These are phyloP conservation scores for Drosophila formosana DNA, from an alignment of 2,888 invertebrate species.

Conservation along the genomic window DNA sequence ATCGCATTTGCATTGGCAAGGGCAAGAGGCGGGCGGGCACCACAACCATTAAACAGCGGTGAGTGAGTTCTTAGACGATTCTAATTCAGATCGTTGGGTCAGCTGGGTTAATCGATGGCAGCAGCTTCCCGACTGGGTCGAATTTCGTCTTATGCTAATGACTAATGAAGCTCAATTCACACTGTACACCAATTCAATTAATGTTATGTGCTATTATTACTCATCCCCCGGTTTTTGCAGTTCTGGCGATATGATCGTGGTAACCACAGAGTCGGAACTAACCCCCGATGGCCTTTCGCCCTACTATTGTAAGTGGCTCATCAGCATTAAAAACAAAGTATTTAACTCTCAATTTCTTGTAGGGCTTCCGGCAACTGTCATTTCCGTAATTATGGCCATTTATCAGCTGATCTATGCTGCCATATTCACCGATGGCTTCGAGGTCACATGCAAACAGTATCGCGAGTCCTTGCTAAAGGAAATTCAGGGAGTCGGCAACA, in stretches of 20 bases:
- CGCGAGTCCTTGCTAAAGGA: conserved; percentile 88
- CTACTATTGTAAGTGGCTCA: conserved; percentile 86
- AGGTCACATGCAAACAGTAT: conserved; percentile 91
- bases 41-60: conserved; percentile 84
- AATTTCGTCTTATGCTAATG: conserved; percentile 73
- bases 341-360: neutral
- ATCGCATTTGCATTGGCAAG: conserved; percentile 88
- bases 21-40: conserved; percentile 85
- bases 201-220: conserved; percentile 27
- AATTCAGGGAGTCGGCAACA: conserved; percentile 84
- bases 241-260: conserved; percentile 89
- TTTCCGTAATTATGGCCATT: conserved; percentile 88
- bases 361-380: conserved; percentile 88
- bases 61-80: conserved; percentile 26
- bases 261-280: conserved; percentile 88
- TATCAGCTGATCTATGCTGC: conserved; percentile 90
- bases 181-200: conserved; percentile 45
- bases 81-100: conserved; percentile 60
- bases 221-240: conserved; percentile 84
- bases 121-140: conserved; percentile 32
- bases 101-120: conserved; percentile 66
- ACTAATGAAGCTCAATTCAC: conserved; percentile 35
- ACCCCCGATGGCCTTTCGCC: conserved; percentile 87
- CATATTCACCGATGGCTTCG: conserved; percentile 90
- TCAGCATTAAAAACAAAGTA: neutral